Percentiles rank a stretch among this genome's conserved stretches.
These are phyloP conservation scores for Gymnocheta viridis DNA, from an alignment of 2,888 invertebrate genomes.

Conservation along the genomic window DNA sequence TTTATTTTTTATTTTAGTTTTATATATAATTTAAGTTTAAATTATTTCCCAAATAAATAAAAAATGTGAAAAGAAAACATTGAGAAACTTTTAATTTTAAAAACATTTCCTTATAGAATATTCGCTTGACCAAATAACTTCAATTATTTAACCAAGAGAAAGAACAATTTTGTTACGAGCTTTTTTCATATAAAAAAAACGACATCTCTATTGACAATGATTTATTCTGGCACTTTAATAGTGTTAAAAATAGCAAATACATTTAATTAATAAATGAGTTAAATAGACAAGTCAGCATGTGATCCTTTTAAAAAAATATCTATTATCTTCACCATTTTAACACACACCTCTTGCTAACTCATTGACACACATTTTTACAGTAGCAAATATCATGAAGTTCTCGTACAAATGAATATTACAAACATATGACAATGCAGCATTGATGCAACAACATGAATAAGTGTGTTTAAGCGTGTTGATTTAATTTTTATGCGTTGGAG, in stretches of 20 bases:
- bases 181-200: not conserved
- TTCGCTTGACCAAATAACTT: not conserved
- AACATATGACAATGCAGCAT: not conserved
- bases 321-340: constrained; percentile 52
- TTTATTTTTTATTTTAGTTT: constrained; percentile 22
- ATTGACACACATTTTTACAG: constrained; percentile 46
- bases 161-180: not conserved
- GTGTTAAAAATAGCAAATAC: constrained; percentile 1
- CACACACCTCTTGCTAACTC: constrained; percentile 41
- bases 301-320: constrained; percentile 45
- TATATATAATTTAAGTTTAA: constrained; percentile 36
- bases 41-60: constrained; percentile 23
- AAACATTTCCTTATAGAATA: not conserved
- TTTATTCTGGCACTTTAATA: constrained; percentile 34
- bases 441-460: constrained; percentile 31
- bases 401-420: constrained; percentile 5
- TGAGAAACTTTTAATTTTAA: too few species aligned
- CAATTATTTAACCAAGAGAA: not conserved
- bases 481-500: constrained; percentile 27
- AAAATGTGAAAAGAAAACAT: not conserved
- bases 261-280: too few species aligned
- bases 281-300: constrained; percentile 49
- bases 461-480: constrained; percentile 12
- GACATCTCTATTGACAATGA: not conserved
- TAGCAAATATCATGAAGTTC: not conserved